Base-by-base conservation (phyloP, 2,797 vertebrate genomes). In the Xenopus petersii region DNA sequence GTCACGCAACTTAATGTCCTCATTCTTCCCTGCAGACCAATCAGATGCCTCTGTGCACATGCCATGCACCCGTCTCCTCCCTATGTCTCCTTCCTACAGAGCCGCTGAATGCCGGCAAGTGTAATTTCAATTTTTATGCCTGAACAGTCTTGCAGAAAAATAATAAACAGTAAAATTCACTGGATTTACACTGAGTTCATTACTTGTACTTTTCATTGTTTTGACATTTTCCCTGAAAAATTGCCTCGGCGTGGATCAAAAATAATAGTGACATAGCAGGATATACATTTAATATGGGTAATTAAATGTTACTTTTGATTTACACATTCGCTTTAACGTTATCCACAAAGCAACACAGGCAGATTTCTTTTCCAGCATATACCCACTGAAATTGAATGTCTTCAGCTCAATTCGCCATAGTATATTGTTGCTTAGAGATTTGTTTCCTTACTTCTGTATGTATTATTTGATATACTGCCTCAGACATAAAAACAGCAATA, bases 361-460 rank as follows among this genome's bases (percentile, higher is more conserved):
- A 56, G 49, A 51, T 51, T 51, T 42, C 5, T 30, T 30, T 30
- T 51, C 49, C 49, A 12, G 54, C n/a, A 2, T 56, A 8, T 56
- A 56, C 54, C n/a, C 54, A 17, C 54, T 16, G 16, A 56, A 56
- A 56, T 16, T 56, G 54, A 56, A 56, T 56, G 15, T 56, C 54
- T 56, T 56, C 54, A 56, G 54, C 54, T 8, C 7, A 7, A 56
- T 16, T 56, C 16, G 3, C 13, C 15, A 8, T 16, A 56, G 54
- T 56, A 61, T 61, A 30, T 26, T 30, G 59, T 61, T 30, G 21
- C 59, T 61, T 24, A 30, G 59, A 61, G 21, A 24, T 61, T 61
- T 61, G 26, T 61, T 61, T 61, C 16, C 54, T 56, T 56, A 56
- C 8, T 17, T 56, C 54, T 56, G 54, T 56, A 56, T 56, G n/a